Evolutionary conservation across 2,113 vertebrate species (phyloP).

Genomic region (Quiscalus mexicanus): DNA sequence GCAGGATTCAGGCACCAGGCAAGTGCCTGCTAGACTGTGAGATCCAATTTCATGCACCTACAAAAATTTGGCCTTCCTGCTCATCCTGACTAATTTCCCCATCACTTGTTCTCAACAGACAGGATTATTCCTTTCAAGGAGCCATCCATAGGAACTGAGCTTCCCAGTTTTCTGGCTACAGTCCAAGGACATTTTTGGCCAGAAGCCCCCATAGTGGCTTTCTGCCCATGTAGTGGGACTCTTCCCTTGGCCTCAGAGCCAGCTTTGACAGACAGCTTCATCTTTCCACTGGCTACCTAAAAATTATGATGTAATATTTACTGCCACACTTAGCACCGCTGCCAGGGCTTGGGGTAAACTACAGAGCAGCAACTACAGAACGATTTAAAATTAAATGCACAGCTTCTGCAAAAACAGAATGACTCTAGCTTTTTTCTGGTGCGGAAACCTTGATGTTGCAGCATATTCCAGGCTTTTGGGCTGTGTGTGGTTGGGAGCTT

Average conservation of each 20-base stretch:
- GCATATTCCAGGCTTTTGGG: background rate
- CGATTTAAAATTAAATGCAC: background rate
- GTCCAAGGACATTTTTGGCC: background rate
- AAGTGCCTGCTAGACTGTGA: accelerated
- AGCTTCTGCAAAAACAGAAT: background rate
- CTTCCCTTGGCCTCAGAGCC: background rate
- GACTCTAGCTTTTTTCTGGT: background rate
- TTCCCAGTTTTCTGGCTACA: background rate
- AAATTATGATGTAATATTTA: background rate
- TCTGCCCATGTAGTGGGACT: background rate
- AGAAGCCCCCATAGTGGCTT: background rate
- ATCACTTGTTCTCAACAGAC: background rate
- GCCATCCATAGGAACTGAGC: background rate
- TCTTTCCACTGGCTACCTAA: background rate
- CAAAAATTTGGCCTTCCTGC: background rate
- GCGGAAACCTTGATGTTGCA: background rate
- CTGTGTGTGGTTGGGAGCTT: background rate
- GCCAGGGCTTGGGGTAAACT: background rate
- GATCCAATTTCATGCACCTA: background rate
- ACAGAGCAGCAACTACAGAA: background rate
- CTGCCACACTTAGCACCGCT: background rate
- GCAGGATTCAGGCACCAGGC: background rate
- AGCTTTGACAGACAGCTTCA: background rate
- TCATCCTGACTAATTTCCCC: background rate
- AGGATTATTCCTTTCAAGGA: background rate